Conservation (phyloP, 2,113 vertebrate species). For the Crocuta crocuta region DNA sequence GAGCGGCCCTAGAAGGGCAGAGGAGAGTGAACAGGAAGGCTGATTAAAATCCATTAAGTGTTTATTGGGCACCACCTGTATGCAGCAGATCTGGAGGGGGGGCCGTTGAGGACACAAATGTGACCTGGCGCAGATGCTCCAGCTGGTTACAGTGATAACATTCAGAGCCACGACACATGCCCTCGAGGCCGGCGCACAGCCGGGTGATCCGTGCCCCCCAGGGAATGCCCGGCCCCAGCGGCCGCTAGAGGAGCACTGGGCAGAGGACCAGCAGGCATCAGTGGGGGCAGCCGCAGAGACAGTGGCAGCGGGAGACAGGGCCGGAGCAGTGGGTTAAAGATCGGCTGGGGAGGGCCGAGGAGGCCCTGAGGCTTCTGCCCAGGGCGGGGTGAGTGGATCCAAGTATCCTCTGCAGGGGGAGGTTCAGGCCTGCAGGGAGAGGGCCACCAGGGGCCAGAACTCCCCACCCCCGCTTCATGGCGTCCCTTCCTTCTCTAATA, state of each 20-base stretch:
- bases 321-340: not conserved
- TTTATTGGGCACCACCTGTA: not conserved
- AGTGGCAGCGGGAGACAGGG: not conserved
- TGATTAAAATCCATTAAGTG: not conserved
- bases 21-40: not conserved
- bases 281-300: fast-evolving
- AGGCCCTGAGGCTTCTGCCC: not conserved
- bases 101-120: not conserved
- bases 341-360: not conserved
- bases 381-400: not conserved
- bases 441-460: not conserved
- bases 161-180: not conserved
- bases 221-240: not conserved
- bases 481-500: not conserved
- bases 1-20: not conserved
- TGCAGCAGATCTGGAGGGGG: not conserved
- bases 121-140: not conserved
- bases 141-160: not conserved
- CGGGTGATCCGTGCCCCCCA: not conserved
- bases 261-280: not conserved
- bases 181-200: fast-evolving
- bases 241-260: not conserved
- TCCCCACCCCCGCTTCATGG: not conserved
- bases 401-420: not conserved
- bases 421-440: not conserved